Percentiles rank a stretch among this genome's conserved stretches.
Conservation (phyloP, 2,113 vertebrate species). For the Lonchura striata region DNA sequence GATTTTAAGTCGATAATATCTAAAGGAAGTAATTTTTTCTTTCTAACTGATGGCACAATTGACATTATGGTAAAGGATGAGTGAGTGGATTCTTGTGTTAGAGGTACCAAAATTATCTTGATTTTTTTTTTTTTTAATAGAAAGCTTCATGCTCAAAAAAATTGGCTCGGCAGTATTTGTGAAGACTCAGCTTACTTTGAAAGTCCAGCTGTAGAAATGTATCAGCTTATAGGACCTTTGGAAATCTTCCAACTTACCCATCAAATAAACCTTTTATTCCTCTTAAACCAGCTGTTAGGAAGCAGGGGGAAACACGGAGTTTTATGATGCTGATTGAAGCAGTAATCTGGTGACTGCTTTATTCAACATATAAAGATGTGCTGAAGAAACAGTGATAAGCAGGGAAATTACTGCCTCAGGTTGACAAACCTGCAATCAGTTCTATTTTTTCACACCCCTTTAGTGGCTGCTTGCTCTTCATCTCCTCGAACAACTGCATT, state of each 20-base stretch:
- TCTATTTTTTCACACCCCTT: not conserved
- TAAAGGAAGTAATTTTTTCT: not conserved
- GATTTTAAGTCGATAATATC: not conserved
- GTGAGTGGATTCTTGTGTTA: not conserved
- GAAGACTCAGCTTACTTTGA: not conserved
- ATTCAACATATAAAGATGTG: not conserved
- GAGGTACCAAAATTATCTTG: not conserved
- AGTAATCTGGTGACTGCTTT: conserved; percentile 33
- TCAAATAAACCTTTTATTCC: conserved; percentile 37
- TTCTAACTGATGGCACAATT: not conserved
- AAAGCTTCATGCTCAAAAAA: not conserved
- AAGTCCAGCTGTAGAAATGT: not conserved
- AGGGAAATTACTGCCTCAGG: conserved; percentile 38
- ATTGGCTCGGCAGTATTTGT: not conserved
- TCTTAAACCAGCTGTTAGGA: conserved; percentile 52
- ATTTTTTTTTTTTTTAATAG: not conserved
- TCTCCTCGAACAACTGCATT: not conserved
- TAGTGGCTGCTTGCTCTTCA: not conserved
- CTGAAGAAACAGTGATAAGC: conserved; percentile 38
- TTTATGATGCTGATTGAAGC: conserved; percentile 46
- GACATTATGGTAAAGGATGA: not conserved
- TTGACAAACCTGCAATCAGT: conserved; percentile 57
- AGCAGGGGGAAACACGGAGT: not conserved
- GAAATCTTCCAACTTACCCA: not conserved
- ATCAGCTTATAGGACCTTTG: not conserved